A percentile compares a stretch with the other conserved stretches of the same genome.
Conservation (phyloP, 2,888 invertebrate genomes). For the Andrena haemorrhoa region DNA sequence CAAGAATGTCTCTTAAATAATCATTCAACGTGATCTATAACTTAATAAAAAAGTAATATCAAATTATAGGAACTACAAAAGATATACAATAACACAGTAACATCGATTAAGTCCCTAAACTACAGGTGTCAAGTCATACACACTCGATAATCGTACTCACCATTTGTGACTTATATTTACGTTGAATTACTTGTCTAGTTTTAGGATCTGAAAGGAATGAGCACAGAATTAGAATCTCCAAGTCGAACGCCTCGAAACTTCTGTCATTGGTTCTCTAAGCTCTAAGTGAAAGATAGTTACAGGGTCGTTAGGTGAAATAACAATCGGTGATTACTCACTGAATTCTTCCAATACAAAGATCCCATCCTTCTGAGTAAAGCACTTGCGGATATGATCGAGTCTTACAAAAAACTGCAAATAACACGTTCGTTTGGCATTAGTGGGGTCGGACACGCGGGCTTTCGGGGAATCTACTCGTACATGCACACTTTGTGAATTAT, state of each 20-base stretch:
- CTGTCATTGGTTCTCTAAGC: too few relatives aligned
- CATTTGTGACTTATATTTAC: conserved; percentile 99
- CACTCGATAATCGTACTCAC: conserved; percentile 87
- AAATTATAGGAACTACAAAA: conserved; percentile 16
- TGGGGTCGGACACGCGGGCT: conserved; percentile 1
- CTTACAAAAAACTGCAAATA: conserved; percentile 99
- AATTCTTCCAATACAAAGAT: conserved; percentile 99
- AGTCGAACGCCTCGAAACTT: too few relatives aligned
- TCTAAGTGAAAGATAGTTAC: background rate
- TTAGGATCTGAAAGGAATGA: conserved; percentile 94
- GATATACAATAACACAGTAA: background rate
- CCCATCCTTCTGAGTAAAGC: conserved; percentile 99
- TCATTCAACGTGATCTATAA: background rate
- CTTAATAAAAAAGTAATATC: background rate
- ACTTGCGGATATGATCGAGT: conserved; percentile 99
- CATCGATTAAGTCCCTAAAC: background rate
- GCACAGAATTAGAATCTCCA: background rate
- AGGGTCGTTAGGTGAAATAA: background rate
- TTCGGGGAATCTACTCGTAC: conserved; percentile 60
- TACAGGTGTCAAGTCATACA: background rate
- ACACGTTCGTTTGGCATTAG: conserved; percentile 75
- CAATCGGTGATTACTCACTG: conserved; percentile 91
- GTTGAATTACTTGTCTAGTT: conserved; percentile 97
- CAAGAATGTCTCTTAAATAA: conserved; percentile 32
- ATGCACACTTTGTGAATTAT: conserved; percentile 62